Evolutionary conservation across 1,140 invertebrate genomes (phyloP).

Genomic region (Neocloeon triangulifer): DNA sequence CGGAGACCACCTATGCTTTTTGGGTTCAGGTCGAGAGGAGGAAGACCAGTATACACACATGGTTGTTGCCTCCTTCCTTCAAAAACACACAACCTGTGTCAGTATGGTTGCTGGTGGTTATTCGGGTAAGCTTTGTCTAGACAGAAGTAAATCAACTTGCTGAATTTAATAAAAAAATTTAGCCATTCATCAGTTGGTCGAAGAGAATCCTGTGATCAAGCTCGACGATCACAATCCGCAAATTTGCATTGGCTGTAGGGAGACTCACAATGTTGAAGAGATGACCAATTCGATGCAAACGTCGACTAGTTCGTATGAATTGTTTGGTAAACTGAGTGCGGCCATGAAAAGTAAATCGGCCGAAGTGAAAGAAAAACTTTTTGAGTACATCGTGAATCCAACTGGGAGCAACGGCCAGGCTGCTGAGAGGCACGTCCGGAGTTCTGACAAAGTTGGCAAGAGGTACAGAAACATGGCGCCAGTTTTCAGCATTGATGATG

Average conservation of each 20-base stretch:
- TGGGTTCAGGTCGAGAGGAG: slow-evolving; percentile 84
- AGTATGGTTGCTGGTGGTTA: slow-evolving; percentile 85
- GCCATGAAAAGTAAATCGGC: slow-evolving; percentile 75
- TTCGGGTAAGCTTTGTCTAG: slow-evolving; percentile 36
- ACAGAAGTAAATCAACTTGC: no score
- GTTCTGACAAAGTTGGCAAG: slow-evolving; percentile 57
- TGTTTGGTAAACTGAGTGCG: slow-evolving; percentile 43
- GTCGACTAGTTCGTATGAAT: slow-evolving; percentile 23
- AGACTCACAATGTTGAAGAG: slow-evolving; percentile 13
- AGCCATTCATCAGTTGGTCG: slow-evolving; percentile 67
- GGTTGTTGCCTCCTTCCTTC: slow-evolving; percentile 93
- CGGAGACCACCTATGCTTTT: slow-evolving; percentile 91
- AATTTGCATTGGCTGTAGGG: slow-evolving; percentile 57
- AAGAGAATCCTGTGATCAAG: slow-evolving; percentile 50
- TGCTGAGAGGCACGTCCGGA: slow-evolving; percentile 46
- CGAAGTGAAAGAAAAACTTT: slow-evolving; percentile 77
- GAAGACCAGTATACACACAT: slow-evolving; percentile 95
- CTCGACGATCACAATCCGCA: slow-evolving; percentile 59
- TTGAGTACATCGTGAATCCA: slow-evolving; percentile 84
- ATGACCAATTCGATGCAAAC: background rate
- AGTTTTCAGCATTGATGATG: slow-evolving; percentile 89
- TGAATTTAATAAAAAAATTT: slow-evolving; percentile 10
- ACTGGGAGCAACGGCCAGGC: slow-evolving; percentile 22
- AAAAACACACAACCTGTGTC: slow-evolving; percentile 80
- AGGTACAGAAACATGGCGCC: slow-evolving; percentile 73